These are phyloP conservation scores for Zaprionus vittiger DNA, from an alignment of 1,140 invertebrate species.

Conservation along the genomic window DNA sequence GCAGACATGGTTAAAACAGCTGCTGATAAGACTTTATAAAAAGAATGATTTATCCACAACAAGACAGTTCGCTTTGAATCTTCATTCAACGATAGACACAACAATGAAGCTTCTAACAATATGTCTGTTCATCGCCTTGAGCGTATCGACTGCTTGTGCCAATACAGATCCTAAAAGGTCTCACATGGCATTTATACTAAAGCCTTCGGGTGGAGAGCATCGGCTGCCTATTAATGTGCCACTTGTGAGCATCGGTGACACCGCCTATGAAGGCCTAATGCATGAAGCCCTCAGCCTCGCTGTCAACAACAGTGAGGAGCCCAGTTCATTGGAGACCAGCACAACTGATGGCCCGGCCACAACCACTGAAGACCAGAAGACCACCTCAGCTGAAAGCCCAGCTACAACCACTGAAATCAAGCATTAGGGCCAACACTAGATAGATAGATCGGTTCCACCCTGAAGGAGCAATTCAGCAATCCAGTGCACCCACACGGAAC, in stretches of 20 bases:
- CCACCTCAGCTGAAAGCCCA: no score
- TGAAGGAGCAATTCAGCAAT: background rate
- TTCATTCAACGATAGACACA: background rate
- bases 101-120: conserved; percentile 12
- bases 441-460: background rate
- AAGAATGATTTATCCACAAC: background rate
- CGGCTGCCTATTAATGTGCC: conserved; percentile 35
- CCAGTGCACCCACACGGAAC: background rate
- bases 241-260: conserved; percentile 32
- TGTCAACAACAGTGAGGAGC: background rate
- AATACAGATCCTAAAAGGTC: background rate
- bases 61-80: conserved; percentile 16
- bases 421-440: background rate
- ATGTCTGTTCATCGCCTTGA: background rate
- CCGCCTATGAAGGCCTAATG: conserved; percentile 22
- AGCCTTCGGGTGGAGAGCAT: background rate
- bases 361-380: background rate
- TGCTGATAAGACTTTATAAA: conserved; percentile 25
- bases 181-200: conserved; percentile 6
- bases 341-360: background rate
- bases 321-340: background rate
- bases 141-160: background rate
- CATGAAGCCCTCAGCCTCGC: conserved; percentile 27
- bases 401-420: background rate
- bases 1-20: conserved; percentile 12